Evolutionary conservation across 2,888 invertebrate genomes (phyloP).

Genomic region (Protula sp.): DNA sequence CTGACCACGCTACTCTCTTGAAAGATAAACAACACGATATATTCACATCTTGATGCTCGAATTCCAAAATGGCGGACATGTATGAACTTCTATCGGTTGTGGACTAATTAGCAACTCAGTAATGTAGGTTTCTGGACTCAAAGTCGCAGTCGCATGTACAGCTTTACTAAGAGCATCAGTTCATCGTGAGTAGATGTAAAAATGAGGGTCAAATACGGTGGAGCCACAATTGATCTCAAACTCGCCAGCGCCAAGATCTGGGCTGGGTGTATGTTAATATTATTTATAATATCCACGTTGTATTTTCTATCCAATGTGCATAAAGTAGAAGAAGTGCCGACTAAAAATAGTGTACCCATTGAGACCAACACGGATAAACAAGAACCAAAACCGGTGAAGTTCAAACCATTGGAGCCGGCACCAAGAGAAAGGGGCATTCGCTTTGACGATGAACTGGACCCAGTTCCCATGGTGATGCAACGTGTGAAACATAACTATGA

Average conservation of each 20-base stretch:
- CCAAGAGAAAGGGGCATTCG: not conserved
- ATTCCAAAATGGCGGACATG: too few relatives aligned
- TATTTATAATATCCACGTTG: not conserved
- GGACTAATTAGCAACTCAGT: too few relatives aligned
- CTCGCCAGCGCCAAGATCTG: not conserved
- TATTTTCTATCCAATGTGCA: not conserved
- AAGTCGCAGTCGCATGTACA: too few relatives aligned
- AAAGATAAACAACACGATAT: too few relatives aligned
- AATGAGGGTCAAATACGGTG: conserved; percentile 1
- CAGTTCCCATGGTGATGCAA: conserved; percentile 8
- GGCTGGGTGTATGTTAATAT: not conserved
- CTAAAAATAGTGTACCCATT: not conserved
- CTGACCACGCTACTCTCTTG: too few relatives aligned
- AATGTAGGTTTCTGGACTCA: too few relatives aligned
- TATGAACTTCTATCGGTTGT: too few relatives aligned
- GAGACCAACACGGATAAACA: not conserved
- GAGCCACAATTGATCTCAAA: not conserved
- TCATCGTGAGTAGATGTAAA: too few relatives aligned
- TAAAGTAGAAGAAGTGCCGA: not conserved
- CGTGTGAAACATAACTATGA: not conserved
- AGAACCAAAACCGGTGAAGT: not conserved
- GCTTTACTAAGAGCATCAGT: too few relatives aligned
- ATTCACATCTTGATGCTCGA: too few relatives aligned
- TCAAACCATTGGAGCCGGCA: not conserved
- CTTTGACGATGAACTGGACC: not conserved